phyloP scores from a whole-genome alignment of 1,140 invertebrate genomes.

The Cardiocondyla obscurior region DNA sequence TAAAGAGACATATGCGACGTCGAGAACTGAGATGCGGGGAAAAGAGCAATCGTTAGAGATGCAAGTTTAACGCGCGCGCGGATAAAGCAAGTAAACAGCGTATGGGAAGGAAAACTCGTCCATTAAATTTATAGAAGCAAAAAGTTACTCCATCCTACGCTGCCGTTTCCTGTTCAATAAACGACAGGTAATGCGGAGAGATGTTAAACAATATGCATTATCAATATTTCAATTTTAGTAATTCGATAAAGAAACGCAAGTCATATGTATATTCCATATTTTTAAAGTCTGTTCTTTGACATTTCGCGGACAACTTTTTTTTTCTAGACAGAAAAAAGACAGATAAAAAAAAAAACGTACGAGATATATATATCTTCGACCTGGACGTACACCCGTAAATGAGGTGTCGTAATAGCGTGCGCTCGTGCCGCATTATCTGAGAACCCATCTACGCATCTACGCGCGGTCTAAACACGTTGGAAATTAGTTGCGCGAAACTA shows the following conservation, averaged over 20 bases:
- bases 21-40: slow-evolving; percentile 2
- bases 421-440: neutral
- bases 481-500: slow-evolving; percentile 65
- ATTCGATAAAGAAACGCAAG: too few species aligned
- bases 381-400: slow-evolving; percentile 13
- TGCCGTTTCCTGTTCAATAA: neutral
- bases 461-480: slow-evolving; percentile 27
- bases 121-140: neutral
- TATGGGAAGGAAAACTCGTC: neutral
- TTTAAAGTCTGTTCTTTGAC: neutral
- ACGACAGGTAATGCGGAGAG: too few species aligned
- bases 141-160: neutral
- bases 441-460: slow-evolving; percentile 6
- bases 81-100: neutral
- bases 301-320: slow-evolving; percentile 11
- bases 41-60: slow-evolving; percentile 3
- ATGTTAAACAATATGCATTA: neutral
- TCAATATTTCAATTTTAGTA: too few species aligned
- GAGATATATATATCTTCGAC: neutral
- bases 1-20: neutral
- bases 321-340: slow-evolving; percentile 46
- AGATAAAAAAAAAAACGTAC: too few species aligned
- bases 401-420: slow-evolving; percentile 2
- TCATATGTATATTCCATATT: neutral
- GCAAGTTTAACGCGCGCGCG: neutral